These are phyloP conservation scores for Arrhamphus sclerolepis DNA, from an alignment of 2,797 vertebrate genomes.

Conservation along the genomic window DNA sequence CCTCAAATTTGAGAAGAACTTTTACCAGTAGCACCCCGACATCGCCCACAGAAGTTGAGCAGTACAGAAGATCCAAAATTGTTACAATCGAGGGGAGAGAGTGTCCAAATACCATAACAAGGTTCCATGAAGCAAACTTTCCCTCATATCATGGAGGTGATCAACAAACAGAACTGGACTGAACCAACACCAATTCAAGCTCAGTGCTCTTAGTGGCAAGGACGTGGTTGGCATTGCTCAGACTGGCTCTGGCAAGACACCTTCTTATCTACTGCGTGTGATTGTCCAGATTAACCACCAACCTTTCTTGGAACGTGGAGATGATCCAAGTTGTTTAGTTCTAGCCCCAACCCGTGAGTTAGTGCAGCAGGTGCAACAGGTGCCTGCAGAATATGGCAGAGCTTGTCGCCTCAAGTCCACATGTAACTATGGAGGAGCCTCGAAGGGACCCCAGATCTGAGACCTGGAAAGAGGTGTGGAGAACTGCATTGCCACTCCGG, in stretches of 20 bases:
- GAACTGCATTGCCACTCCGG: slow-evolving; percentile 97
- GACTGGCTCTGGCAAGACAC: slow-evolving; percentile 96
- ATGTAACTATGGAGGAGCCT: slow-evolving; percentile 97
- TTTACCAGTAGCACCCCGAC: slow-evolving; percentile 93
- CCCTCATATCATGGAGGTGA: slow-evolving; percentile 97
- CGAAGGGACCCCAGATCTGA: slow-evolving; percentile 95
- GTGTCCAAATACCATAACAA: slow-evolving; percentile 90
- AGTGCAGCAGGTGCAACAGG: slow-evolving; percentile 97
- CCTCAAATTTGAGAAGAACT: slow-evolving; percentile 98
- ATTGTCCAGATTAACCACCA: slow-evolving; percentile 99
- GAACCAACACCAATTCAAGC: slow-evolving; percentile 98
- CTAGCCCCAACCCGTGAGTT: slow-evolving; percentile 95
- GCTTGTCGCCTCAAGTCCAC: slow-evolving; percentile 95
- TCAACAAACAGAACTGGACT: slow-evolving; percentile 91
- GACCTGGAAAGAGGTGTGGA: slow-evolving; percentile 97
- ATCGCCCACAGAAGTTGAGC: slow-evolving; percentile 88
- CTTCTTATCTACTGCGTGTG: slow-evolving; percentile 94
- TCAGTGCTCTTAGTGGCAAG: slow-evolving; percentile 93
- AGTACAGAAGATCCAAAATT: slow-evolving; percentile 90
- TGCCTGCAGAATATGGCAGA: slow-evolving; percentile 95
- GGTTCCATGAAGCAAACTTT: slow-evolving; percentile 93
- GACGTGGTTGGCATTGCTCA: slow-evolving; percentile 99
- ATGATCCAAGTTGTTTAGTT: slow-evolving; percentile 96
- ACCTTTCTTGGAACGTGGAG: slow-evolving; percentile 95
- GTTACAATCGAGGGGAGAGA: slow-evolving; percentile 92